Base-by-base conservation (phyloP, 2,113 vertebrate genomes). In the Cyprinodon tularosa region DNA sequence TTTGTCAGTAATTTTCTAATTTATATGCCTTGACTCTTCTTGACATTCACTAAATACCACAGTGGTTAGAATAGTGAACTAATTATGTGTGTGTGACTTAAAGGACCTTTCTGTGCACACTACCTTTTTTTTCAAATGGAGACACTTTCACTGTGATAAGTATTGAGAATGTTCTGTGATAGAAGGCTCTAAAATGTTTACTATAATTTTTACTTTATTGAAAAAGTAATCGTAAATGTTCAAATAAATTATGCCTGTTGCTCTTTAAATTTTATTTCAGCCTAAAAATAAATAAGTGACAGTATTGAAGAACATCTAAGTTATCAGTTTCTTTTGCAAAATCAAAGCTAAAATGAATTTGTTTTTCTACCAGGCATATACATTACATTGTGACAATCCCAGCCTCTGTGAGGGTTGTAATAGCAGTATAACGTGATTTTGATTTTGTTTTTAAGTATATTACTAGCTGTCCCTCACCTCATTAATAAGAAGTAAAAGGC, bases 31-130 rank as follows among this genome's bases (percentile, higher is more conserved):
- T 4, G 4, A 74, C 59, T 40, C 14, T 45, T 63, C 75, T 69
- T 82, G 76, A 81, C 71, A 88, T 88, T 84, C 72, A 65, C 78
- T 77, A 76, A 82, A 83, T 86, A 60, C 59, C 80, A 82, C 40
- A 20, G 4, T 50, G 67, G 62, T 78, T 75, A 57, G 66, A 66
- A 80, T 12, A 72, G 14, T 62, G 78, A 84, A 82, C 63, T 2
- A 71, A 71, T 76, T 44, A 66, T 62, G 78, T 66, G 38, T 66
- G 38, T 66, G 53, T 66, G 68, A 68, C 44, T 71, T 62, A 22
- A 63, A 48, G 72, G 60, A 80, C 64, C 50, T 48, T 85, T 76
- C 78, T 78, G 78, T 68, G 37, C 29, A 60, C 53, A 68, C 38
- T 66, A 66, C n/a, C 72, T 80, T 76, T 71, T 4, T 53, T 29